phyloP scores from a whole-genome alignment of 1,140 invertebrate genomes.

The Drosophila setifemur region DNA sequence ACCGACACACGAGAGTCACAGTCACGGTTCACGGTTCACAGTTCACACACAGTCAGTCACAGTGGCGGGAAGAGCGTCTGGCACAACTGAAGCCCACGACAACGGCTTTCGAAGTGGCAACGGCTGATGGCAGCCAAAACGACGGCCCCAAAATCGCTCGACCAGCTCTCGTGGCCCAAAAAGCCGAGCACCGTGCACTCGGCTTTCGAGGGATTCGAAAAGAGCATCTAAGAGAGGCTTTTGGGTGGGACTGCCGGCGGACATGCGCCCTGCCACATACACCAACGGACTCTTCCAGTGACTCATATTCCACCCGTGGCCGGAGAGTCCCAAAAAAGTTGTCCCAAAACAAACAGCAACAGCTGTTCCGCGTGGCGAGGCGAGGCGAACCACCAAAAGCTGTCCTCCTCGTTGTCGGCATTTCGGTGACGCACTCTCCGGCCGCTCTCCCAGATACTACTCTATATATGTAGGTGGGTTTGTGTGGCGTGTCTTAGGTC shows the following conservation, averaged over 20 bases:
- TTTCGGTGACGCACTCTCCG: constrained; percentile 40
- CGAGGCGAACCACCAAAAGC: constrained; percentile 23
- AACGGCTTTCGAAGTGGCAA: constrained; percentile 71
- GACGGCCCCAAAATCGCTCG: constrained; percentile 9
- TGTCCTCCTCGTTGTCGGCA: constrained; percentile 24
- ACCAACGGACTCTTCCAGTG: constrained; percentile 55
- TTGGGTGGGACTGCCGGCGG: constrained; percentile 55
- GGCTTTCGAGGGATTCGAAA: background rate
- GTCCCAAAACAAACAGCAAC: constrained; percentile 39
- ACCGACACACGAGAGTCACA: constrained; percentile 27
- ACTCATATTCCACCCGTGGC: constrained; percentile 20
- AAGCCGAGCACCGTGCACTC: constrained; percentile 12
- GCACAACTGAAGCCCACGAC: constrained; percentile 72
- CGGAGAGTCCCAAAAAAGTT: constrained; percentile 41
- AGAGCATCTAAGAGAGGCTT: constrained; percentile 27
- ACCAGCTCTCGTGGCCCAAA: background rate
- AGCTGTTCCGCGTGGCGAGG: constrained; percentile 32
- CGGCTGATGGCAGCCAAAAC: constrained; percentile 19
- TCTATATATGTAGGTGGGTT: background rate
- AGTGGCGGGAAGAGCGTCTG: constrained; percentile 3
- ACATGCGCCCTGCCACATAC: constrained; percentile 36
- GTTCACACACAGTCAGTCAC: too few species aligned
- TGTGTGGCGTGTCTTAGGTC: constrained; percentile 73
- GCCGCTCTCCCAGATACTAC: constrained; percentile 43
- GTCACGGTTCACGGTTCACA: constrained; percentile 10